Evolutionary conservation across 2,888 invertebrate species (phyloP).

Genomic region (Adineta ricciae): DNA sequence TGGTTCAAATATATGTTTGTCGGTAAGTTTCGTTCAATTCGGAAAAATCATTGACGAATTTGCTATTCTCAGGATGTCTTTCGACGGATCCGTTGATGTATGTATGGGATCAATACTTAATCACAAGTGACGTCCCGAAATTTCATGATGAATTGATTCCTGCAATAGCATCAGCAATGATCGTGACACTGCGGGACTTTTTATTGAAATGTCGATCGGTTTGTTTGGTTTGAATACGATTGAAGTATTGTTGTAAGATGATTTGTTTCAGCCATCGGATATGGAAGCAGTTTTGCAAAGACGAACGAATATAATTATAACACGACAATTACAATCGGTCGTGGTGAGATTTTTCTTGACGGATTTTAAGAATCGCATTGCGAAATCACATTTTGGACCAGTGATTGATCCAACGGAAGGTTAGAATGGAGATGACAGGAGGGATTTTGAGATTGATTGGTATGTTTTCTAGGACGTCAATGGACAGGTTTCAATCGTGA

Average conservation of each 20-base stretch:
- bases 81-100: conserved; percentile 43
- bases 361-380: conserved; percentile 38
- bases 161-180: conserved; percentile 41
- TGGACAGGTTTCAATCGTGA: not conserved
- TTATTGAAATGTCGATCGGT: conserved; percentile 41
- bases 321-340: conserved; percentile 31
- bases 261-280: conserved; percentile 38
- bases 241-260: not conserved
- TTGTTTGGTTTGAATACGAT: conserved; percentile 27
- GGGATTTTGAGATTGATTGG: too few species aligned
- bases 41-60: too few species aligned
- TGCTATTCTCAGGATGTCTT: conserved; percentile 45
- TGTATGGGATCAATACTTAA: conserved; percentile 49
- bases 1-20: conserved; percentile 10
- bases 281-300: conserved; percentile 37
- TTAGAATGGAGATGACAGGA: conserved; percentile 32
- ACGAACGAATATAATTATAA: conserved; percentile 24
- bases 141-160: conserved; percentile 45
- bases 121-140: conserved; percentile 44
- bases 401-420: conserved; percentile 48
- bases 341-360: conserved; percentile 20
- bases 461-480: not conserved
- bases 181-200: conserved; percentile 43
- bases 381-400: conserved; percentile 43
- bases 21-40: not conserved